Base-by-base conservation (phyloP, 2,888 invertebrate species). In the Drosophila greeni region DNA sequence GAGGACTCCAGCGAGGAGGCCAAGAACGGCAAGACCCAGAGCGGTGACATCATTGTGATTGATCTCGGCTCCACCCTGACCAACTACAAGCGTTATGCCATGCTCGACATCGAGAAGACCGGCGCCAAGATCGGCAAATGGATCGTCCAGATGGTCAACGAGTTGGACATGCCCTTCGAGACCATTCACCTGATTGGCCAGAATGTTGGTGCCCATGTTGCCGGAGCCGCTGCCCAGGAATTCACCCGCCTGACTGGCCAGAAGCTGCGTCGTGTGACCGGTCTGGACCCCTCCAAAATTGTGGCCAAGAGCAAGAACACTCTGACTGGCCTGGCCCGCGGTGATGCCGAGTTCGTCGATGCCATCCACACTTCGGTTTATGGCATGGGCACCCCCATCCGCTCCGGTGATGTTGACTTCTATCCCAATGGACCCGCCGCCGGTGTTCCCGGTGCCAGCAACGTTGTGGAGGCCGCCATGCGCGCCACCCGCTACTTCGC, bases 271-370 rank as follows among this genome's bases (percentile, higher is more conserved):
- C 87, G 87, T 61, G 85, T 89, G 49, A 88, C 88, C 24, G 89
- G 85, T 34, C 74, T 88, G 72, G 88, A 88, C 34, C 88, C 88
- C 36, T 74, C 85, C 16, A 84, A 80, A 56, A 66, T 84, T 12
- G 73, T 76, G 52, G 74, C 83, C 70, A 83, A 83, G 56, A 64
- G 72, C 18, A 43, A 68, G 14, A 72, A 77, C 3, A 55, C 70
- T n/a, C 66, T 87, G 29, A 73, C 72, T 20, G 86, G 86, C 24
- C 70, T 88, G 40, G 75, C 86, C 11, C 87, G 88, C 20, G 88
- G 88, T 18, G 86, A 87, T 82, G 88, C 88, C 29, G 85, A 87
- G 11, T 87, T 88, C 34, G 87, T 88, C 36, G 88, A 87, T 66
- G 85, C 72, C 69, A 87, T 87, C 60, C 87, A 87, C 66, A 83